Percentiles rank a stretch among this genome's conserved stretches.
Evolutionary conservation across 1,140 invertebrate genomes (phyloP).

Genomic region (Phymastichus coffea): DNA sequence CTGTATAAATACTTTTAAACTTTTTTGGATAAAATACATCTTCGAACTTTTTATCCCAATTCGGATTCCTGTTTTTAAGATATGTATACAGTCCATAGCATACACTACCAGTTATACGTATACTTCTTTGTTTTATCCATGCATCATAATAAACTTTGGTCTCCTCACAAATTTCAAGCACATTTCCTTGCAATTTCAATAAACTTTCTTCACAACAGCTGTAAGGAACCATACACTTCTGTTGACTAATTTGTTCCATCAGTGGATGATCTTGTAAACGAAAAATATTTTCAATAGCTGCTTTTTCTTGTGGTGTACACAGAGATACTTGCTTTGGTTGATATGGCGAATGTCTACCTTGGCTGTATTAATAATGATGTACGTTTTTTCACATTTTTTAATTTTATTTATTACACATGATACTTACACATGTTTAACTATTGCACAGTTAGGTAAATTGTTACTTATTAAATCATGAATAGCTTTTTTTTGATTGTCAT

Average conservation of each 20-base stretch:
- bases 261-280: not conserved
- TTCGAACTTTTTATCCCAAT: conserved; percentile 9
- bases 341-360: too few species aligned
- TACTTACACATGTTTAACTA: not conserved
- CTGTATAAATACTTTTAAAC: conserved; percentile 4
- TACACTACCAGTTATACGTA: not conserved
- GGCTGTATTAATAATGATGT: too few species aligned
- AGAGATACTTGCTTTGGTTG: too few species aligned
- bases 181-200: not conserved
- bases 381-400: too few species aligned
- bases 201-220: not conserved
- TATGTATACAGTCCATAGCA: conserved; percentile 9
- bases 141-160: not conserved
- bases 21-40: not conserved
- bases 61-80: conserved; percentile 1
- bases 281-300: not conserved
- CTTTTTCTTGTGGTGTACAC: too few species aligned
- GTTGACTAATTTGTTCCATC: conserved; percentile 4
- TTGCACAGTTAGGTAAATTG: not conserved
- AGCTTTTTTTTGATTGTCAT: not conserved
- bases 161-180: not conserved
- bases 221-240: not conserved
- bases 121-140: conserved; percentile 2
- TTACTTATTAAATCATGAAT: not conserved
- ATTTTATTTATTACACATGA: not conserved